Percentiles rank a stretch among this genome's conserved stretches.
phyloP scores from a whole-genome alignment of 2,113 vertebrate species.

The Naja naja region DNA sequence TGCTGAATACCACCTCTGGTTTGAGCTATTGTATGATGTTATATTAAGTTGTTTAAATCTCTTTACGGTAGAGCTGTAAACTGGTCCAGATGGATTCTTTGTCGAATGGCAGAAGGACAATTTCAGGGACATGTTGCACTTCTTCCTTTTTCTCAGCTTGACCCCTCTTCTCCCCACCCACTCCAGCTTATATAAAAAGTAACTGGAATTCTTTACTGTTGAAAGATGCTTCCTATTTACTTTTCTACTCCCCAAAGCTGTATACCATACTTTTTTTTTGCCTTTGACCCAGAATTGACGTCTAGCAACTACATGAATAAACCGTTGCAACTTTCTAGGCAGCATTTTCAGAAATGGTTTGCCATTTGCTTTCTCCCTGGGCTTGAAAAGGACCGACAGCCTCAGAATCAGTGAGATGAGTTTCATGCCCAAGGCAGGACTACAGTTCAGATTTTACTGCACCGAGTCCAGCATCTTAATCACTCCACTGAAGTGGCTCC shows the following conservation, averaged over 20 bases:
- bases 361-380: neutral
- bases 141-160: neutral
- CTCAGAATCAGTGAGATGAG: neutral
- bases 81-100: neutral
- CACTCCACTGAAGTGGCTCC: neutral
- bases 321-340: neutral
- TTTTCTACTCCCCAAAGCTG: neutral
- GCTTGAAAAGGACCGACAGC: neutral
- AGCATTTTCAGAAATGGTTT: neutral
- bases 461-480: neutral
- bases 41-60: conserved; percentile 14
- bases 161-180: neutral
- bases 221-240: neutral
- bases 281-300: neutral
- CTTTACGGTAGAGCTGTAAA: neutral
- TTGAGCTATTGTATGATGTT: neutral
- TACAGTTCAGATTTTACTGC: neutral
- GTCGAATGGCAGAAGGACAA: neutral
- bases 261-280: neutral
- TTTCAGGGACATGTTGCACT: neutral
- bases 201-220: neutral
- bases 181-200: neutral
- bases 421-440: neutral
- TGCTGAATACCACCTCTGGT: too few relatives aligned
- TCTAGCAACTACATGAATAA: neutral